Evolutionary conservation across 2,888 invertebrate genomes (phyloP).

Genomic region (Lasioglossum calceatum): DNA sequence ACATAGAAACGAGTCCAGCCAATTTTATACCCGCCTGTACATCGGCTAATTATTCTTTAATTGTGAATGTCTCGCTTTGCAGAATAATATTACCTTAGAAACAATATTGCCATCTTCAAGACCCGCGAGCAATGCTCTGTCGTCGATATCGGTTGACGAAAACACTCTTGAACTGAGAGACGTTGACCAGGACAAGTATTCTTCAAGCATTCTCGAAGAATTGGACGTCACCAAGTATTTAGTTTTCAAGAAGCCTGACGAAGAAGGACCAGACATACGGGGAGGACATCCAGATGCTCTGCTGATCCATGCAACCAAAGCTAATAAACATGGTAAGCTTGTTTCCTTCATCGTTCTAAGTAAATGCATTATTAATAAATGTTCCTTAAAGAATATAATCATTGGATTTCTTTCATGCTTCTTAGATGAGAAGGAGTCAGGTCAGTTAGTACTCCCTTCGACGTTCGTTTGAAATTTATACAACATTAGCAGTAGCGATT

Average conservation of each 20-base stretch:
- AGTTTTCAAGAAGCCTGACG: constrained; percentile 91
- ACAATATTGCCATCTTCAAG: constrained; percentile 75
- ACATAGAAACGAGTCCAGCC: too few relatives aligned
- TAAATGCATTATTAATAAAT: not conserved
- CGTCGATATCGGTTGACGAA: constrained; percentile 81
- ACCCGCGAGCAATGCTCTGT: constrained; percentile 80
- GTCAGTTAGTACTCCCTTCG: constrained; percentile 75
- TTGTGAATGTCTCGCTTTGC: constrained; percentile 32
- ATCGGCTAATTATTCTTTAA: not conserved
- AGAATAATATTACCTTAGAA: constrained; percentile 79
- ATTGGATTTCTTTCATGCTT: constrained; percentile 50
- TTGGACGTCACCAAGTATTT: constrained; percentile 93
- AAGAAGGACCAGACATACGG: constrained; percentile 95
- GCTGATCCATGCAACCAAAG: constrained; percentile 97
- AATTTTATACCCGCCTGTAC: not conserved
- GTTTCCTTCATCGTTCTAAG: not conserved
- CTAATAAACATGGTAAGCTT: constrained; percentile 91
- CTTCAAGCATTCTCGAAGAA: constrained; percentile 87
- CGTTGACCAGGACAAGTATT: constrained; percentile 76
- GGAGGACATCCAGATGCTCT: constrained; percentile 98
- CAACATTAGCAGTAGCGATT: too few relatives aligned
- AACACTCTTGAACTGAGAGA: constrained; percentile 79
- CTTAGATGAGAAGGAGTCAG: constrained; percentile 85
- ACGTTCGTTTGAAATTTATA: not conserved
- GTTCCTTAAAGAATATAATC: constrained; percentile 22